Base-by-base conservation (phyloP, 2,113 vertebrate genomes). In the Ophiodon elongatus region DNA sequence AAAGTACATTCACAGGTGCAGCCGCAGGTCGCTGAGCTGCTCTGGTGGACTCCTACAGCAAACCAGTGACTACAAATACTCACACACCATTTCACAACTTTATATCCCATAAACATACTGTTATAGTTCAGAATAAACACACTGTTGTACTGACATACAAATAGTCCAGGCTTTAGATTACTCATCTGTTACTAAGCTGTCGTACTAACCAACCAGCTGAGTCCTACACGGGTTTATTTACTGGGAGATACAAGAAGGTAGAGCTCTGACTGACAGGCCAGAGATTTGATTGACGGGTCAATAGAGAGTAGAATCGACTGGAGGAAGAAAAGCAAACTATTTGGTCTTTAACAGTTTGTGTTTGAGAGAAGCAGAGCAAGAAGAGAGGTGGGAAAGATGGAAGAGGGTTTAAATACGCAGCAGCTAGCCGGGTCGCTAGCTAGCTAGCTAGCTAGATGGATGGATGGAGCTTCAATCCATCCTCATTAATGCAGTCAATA, bases 1-100 rank as follows among this genome's bases (percentile, higher is more conserved):
- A 95, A 96, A 96, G 87, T 94, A 94, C 95, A 95, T 95, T 96
- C 93, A 95, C 92, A 90, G 90, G 89, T 83, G 93, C 85, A 88
- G 88, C 89, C 87, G 85, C 73, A 47, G 85, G 84, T 86, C 83
- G 80, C 71, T 23, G 64, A 70, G 91, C 91, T 79, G 89, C 92
- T 85, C 81, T 37, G 70, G 52, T 77, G 41, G 67, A 82, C 60
- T 88, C 89, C 88, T 90, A 90, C 87, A 80, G 87, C 84, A 85
- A 89, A 90, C 83, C 90, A 88, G 67, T 65, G 76, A 90, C 87
- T 90, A 89, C 87, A 85, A 79, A 91, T 83, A 91, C 71, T 88
- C 86, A 70, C 31, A 89, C 83, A 89, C 73, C 83, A 25, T 74
- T 72, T 82, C 77, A 92, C 89, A 65, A 62, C 71, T 84, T 77